A percentile compares a stretch with the other conserved stretches of the same genome.
Conservation (phyloP, 2,113 vertebrate genomes). For the Haliaeetus leucogaster region DNA sequence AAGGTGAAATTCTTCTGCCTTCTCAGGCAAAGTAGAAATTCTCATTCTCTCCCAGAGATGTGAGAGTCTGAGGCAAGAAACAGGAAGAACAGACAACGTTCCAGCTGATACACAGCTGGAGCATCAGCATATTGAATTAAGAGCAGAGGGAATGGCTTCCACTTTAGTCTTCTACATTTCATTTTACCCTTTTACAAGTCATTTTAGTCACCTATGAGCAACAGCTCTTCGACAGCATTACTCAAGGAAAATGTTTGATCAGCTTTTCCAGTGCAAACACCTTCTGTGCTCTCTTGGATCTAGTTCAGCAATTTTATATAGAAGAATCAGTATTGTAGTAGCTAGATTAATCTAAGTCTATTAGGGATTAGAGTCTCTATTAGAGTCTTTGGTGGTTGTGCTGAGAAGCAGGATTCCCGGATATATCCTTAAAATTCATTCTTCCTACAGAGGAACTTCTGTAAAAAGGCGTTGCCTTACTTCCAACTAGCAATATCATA, state of each 20-base stretch:
- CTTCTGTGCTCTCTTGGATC: background rate
- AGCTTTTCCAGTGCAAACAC: background rate
- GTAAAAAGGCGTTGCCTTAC: background rate
- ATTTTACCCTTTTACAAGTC: background rate
- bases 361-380: background rate
- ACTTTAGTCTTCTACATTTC: background rate
- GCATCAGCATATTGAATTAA: background rate
- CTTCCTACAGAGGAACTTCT: background rate
- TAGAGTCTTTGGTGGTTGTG: background rate
- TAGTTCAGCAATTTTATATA: background rate
- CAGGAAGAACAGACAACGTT: background rate
- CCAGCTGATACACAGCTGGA: background rate
- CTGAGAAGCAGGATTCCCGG: background rate
- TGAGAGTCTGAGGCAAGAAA: background rate
- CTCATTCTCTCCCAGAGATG: background rate
- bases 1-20: background rate
- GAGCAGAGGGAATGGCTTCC: background rate
- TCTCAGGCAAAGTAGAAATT: background rate
- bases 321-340: background rate
- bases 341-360: background rate
- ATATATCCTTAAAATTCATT: background rate
- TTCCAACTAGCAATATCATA: background rate
- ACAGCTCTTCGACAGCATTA: background rate
- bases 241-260: background rate
- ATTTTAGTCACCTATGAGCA: background rate